A percentile compares a stretch with the other conserved stretches of the same genome.
These are phyloP conservation scores for Pithys albifrons DNA, from an alignment of 2,113 vertebrate genomes.

Conservation along the genomic window DNA sequence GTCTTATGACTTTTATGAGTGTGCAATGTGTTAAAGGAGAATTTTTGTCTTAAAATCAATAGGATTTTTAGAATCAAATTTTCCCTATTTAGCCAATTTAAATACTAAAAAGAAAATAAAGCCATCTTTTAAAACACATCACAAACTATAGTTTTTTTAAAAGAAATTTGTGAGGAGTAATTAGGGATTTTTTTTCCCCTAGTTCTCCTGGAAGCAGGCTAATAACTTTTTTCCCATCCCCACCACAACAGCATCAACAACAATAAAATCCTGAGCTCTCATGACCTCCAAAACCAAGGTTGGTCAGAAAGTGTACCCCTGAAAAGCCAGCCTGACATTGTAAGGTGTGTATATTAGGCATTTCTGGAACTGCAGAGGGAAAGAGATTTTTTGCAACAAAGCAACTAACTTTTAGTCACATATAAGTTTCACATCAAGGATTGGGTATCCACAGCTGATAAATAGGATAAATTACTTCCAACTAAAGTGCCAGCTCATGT, in stretches of 20 bases:
- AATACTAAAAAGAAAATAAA: not conserved
- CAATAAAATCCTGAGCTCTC: not conserved
- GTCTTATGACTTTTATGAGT: not conserved
- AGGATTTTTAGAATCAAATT: not conserved
- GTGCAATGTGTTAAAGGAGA: not conserved
- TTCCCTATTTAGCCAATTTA: not conserved
- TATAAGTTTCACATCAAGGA: not conserved
- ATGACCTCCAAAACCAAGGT: not conserved
- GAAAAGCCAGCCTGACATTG: not conserved
- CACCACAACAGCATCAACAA: not conserved
- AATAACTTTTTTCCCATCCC: not conserved
- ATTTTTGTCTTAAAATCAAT: not conserved
- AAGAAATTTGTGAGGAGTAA: not conserved
- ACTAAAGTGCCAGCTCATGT: not conserved
- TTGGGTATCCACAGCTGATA: not conserved
- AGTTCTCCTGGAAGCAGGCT: not conserved
- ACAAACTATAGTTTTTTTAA: fast-evolving
- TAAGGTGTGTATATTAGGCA: not conserved
- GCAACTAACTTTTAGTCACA: not conserved
- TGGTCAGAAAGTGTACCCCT: not conserved
- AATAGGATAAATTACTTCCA: not conserved
- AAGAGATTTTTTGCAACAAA: not conserved
- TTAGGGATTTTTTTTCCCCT: not conserved
- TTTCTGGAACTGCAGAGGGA: not conserved
- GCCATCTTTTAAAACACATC: not conserved